Percentiles rank a stretch among this genome's conserved stretches.
These are phyloP conservation scores for Frankliniella intonsa DNA, from an alignment of 2,888 invertebrate species.

Conservation along the genomic window DNA sequence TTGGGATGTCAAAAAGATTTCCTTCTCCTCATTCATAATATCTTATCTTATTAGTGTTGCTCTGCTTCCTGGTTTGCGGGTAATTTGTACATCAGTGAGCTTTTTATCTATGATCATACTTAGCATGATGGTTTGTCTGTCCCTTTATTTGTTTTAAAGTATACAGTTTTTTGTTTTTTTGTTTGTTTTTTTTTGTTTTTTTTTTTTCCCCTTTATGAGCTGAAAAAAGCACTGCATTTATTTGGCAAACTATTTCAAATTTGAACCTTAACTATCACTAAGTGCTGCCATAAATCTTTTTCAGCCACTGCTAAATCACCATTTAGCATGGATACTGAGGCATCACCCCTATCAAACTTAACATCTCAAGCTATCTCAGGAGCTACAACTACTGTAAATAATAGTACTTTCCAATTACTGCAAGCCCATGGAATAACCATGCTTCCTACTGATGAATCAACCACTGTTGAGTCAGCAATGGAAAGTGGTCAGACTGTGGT, in stretches of 20 bases:
- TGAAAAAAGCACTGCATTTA: no score
- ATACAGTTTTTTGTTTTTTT: no score
- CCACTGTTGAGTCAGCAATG: slow-evolving; percentile 70
- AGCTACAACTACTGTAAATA: slow-evolving; percentile 29
- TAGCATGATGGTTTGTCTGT: no score
- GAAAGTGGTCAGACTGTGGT: slow-evolving; percentile 82
- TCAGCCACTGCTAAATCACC: background rate
- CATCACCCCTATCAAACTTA: background rate
- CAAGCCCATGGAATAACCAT: slow-evolving; percentile 83
- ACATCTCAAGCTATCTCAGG: background rate
- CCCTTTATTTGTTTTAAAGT: no score
- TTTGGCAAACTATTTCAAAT: no score
- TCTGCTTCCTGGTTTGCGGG: background rate
- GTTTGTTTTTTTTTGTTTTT: no score
- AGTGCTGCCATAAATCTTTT: background rate
- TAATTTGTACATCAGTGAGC: no score
- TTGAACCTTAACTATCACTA: background rate
- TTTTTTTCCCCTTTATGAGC: no score
- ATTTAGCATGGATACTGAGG: background rate
- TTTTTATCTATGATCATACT: no score
- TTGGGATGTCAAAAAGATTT: background rate
- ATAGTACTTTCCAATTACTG: slow-evolving; percentile 57
- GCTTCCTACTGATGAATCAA: slow-evolving; percentile 72
- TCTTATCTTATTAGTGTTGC: background rate
- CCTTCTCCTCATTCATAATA: background rate